These are phyloP conservation scores for Harpagifer antarcticus DNA, from an alignment of 2,797 vertebrate species.

Conservation along the genomic window DNA sequence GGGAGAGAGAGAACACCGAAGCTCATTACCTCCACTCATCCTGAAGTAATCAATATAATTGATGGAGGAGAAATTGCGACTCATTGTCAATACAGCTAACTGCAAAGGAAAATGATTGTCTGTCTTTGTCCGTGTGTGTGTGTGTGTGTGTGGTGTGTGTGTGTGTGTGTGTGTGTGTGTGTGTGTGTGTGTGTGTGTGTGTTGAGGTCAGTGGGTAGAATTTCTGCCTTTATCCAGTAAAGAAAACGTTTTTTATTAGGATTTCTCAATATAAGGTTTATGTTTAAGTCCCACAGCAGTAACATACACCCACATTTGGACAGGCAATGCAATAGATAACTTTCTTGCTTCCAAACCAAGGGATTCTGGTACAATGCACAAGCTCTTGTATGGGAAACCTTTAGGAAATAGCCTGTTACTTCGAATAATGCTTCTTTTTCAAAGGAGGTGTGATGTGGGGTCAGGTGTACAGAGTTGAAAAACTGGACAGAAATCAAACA, in stretches of 20 bases:
- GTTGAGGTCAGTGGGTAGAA: not conserved
- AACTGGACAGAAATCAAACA: constrained; percentile 37
- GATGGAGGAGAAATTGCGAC: constrained; percentile 76
- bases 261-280: constrained; percentile 33
- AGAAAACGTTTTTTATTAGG: constrained; percentile 58
- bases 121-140: not conserved
- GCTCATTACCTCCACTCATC: constrained; percentile 86
- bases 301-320: not conserved
- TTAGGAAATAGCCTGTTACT: constrained; percentile 12
- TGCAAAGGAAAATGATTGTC: constrained; percentile 46
- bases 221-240: constrained; percentile 13
- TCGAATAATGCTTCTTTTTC: constrained; percentile 14
- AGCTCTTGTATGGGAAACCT: not conserved
- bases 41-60: constrained; percentile 86
- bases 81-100: constrained; percentile 76
- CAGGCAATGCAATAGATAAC: constrained; percentile 26
- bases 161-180: constrained; percentile 11
- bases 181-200: not conserved
- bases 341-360: constrained; percentile 27
- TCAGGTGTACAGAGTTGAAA: constrained; percentile 26
- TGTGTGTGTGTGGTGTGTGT: not conserved
- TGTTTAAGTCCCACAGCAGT: constrained; percentile 17
- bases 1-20: constrained; percentile 72
- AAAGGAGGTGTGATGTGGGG: constrained; percentile 14
- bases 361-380: constrained; percentile 7